Evolutionary conservation across 2,113 vertebrate genomes (phyloP).

Genomic region (Ahaetulla prasina): DNA sequence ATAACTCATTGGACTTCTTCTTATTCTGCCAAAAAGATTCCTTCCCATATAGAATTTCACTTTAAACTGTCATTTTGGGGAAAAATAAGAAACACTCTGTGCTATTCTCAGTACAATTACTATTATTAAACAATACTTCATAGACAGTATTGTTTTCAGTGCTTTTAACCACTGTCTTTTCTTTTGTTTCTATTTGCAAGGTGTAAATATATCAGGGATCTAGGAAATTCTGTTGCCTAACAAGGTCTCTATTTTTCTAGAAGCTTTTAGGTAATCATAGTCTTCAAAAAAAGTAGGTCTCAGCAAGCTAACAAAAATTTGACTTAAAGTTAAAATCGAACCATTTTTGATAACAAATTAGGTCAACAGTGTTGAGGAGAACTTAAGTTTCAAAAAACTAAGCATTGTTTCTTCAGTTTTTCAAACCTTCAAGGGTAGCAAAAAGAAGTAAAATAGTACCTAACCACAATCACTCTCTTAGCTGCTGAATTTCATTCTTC

Average conservation of each 20-base stretch:
- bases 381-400: not conserved
- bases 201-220: not conserved
- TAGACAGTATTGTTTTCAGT: slow-evolving; percentile 10
- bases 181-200: slow-evolving; percentile 9
- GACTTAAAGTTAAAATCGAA: not conserved
- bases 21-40: slow-evolving; percentile 18
- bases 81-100: not conserved
- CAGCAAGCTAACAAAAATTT: not conserved
- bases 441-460: not conserved
- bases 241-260: not conserved
- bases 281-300: not conserved
- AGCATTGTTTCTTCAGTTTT: not conserved
- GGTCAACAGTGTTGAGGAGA: not conserved
- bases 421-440: not conserved
- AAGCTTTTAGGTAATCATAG: not conserved
- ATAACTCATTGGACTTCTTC: not conserved
- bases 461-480: not conserved
- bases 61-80: not conserved
- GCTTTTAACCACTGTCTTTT: not conserved
- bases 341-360: not conserved
- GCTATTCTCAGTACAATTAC: not conserved
- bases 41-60: not conserved
- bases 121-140: slow-evolving; percentile 18
- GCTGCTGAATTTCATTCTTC: not conserved
- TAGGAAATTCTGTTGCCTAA: not conserved